A percentile compares a stretch with the other conserved stretches of the same genome.
Conservation (phyloP, 2,888 invertebrate species). For the Phengaris alcon region DNA sequence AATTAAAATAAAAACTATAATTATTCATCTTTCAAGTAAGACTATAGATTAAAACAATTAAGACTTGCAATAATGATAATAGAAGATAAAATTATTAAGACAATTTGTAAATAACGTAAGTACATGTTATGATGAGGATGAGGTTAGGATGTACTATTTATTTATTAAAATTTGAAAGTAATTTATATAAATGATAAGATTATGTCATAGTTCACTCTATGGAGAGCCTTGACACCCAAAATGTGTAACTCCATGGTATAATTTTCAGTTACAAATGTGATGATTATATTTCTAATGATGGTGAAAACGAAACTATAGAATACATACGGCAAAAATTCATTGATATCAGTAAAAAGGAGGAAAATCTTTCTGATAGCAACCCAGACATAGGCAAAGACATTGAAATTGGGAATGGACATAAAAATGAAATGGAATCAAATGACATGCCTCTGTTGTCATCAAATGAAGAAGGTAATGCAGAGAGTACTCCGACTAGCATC, state of each 20-base stretch:
- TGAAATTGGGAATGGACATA: conserved; percentile 46
- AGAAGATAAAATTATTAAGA: too few relatives aligned
- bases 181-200: too few relatives aligned
- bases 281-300: conserved; percentile 87
- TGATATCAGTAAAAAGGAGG: conserved; percentile 48
- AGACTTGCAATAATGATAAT: too few relatives aligned
- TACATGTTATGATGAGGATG: too few relatives aligned
- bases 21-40: too few relatives aligned
- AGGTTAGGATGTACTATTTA: too few relatives aligned
- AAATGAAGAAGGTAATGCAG: conserved; percentile 45
- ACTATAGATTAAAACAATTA: too few relatives aligned
- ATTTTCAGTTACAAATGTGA: conserved; percentile 86
- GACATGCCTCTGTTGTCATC: conserved; percentile 32
- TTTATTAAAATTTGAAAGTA: too few relatives aligned
- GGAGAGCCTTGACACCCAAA: neutral
- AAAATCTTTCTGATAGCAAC: conserved; percentile 49
- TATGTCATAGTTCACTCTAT: too few relatives aligned
- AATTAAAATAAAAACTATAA: too few relatives aligned
- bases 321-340: conserved; percentile 78
- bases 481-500: conserved; percentile 46
- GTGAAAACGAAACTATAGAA: conserved; percentile 75
- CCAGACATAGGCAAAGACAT: conserved; percentile 45
- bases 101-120: too few relatives aligned
- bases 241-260: neutral
- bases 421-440: conserved; percentile 36